Percentiles rank a stretch among this genome's conserved stretches.
These are phyloP conservation scores for Drepanosiphum platanoidis DNA, from an alignment of 2,888 invertebrate genomes.

Conservation along the genomic window DNA sequence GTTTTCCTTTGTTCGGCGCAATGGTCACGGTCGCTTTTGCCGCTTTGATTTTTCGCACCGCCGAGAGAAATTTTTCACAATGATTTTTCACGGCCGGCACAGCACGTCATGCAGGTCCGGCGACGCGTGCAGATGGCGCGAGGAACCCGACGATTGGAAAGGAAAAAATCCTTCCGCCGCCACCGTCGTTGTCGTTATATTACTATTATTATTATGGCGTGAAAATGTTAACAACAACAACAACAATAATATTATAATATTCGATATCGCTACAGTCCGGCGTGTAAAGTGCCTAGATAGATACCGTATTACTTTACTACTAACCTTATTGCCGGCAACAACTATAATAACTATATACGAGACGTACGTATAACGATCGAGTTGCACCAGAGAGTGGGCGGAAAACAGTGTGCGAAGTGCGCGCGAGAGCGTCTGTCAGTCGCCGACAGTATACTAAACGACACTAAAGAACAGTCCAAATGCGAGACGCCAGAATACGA, in stretches of 20 bases:
- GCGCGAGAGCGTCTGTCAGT: not conserved
- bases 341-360: not conserved
- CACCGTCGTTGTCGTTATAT: not conserved
- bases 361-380: not conserved
- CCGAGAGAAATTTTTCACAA: too few relatives aligned
- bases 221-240: too few relatives aligned
- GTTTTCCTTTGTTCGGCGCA: constrained; percentile 1
- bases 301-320: not conserved
- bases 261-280: not conserved
- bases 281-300: not conserved
- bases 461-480: not conserved
- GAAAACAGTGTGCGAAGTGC: not conserved
- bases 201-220: too few relatives aligned
- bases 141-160: not conserved
- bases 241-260: not conserved
- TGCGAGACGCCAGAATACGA: not conserved
- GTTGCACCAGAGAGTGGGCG: not conserved
- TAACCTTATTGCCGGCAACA: not conserved
- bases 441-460: not conserved
- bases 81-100: not conserved
- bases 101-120: not conserved
- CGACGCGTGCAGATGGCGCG: not conserved
- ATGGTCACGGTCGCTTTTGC: constrained; percentile 19
- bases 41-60: too few relatives aligned
- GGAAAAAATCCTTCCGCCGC: too few relatives aligned